Conservation (phyloP, 2,113 vertebrate genomes). For the Lepisosteus oculatus region DNA sequence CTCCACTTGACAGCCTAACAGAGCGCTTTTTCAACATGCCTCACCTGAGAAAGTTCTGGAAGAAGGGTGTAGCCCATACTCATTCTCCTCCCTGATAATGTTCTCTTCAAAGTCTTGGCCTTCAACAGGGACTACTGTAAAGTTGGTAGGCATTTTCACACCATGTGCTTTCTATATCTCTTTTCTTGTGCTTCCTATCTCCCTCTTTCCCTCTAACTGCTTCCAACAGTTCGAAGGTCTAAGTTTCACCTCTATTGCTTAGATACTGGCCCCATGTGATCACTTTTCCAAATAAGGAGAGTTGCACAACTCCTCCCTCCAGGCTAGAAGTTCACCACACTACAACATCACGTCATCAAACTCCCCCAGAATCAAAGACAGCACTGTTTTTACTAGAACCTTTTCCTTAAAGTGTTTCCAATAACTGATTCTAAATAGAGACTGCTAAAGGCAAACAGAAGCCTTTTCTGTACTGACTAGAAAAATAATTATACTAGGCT, state of each 20-base stretch:
- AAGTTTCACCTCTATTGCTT: slow-evolving; percentile 50
- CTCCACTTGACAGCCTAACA: too few species aligned
- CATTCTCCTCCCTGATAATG: slow-evolving; percentile 35
- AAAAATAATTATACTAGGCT: too few species aligned
- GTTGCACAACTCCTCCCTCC: slow-evolving; percentile 48
- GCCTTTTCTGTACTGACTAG: background rate
- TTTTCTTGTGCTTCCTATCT: background rate
- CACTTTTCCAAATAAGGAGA: slow-evolving; percentile 62
- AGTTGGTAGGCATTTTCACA: slow-evolving; percentile 72
- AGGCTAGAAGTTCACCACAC: slow-evolving; percentile 29
- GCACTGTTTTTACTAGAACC: background rate
- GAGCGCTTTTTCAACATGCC: background rate
- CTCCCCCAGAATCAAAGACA: background rate
- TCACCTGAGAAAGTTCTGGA: slow-evolving; percentile 33
- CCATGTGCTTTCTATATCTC: slow-evolving; percentile 45
- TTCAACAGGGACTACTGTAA: slow-evolving; percentile 70
- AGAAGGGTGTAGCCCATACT: slow-evolving; percentile 32
- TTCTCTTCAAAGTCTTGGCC: slow-evolving; percentile 25
- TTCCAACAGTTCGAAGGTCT: slow-evolving; percentile 36
- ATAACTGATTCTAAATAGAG: background rate
- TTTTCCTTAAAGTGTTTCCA: background rate
- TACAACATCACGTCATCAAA: background rate
- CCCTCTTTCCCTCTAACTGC: background rate
- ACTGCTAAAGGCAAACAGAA: background rate
- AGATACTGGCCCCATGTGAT: slow-evolving; percentile 60